phyloP scores from a whole-genome alignment of 2,888 invertebrate genomes.

The Phrixothrix hirtus region DNA sequence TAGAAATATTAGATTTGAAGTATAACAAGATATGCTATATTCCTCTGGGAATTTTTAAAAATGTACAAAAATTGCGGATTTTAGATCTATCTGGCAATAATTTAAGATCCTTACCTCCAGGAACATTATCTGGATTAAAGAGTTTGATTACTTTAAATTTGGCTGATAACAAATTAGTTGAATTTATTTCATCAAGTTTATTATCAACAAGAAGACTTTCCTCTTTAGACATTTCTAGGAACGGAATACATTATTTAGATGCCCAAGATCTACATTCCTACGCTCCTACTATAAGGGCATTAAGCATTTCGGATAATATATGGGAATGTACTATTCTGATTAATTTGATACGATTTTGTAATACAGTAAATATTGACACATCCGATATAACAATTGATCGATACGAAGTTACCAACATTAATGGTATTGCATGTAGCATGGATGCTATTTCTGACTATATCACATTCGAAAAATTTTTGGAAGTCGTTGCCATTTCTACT shows the following conservation, averaged over 20 bases:
- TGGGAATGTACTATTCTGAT: slow-evolving; percentile 45
- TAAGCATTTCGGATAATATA: slow-evolving; percentile 48
- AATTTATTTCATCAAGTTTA: slow-evolving; percentile 44
- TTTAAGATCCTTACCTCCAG: slow-evolving; percentile 42
- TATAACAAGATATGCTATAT: slow-evolving; percentile 46
- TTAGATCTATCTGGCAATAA: slow-evolving; percentile 48
- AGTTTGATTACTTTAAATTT: slow-evolving; percentile 43
- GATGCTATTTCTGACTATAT: slow-evolving; percentile 34
- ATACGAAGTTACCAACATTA: slow-evolving; percentile 48
- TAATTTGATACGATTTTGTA: slow-evolving; percentile 45
- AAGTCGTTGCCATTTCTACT: slow-evolving; percentile 30
- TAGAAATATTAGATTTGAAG: slow-evolving; percentile 47
- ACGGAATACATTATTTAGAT: slow-evolving; percentile 47
- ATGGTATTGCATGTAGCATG: slow-evolving; percentile 49
- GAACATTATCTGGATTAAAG: slow-evolving; percentile 47
- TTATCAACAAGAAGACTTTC: slow-evolving; percentile 42
- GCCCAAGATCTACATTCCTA: slow-evolving; percentile 40
- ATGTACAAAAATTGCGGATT: slow-evolving; percentile 38
- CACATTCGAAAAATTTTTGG: slow-evolving; percentile 41
- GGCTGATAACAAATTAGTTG: slow-evolving; percentile 43
- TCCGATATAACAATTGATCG: slow-evolving; percentile 39
- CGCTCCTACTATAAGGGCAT: slow-evolving; percentile 42
- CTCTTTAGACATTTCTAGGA: slow-evolving; percentile 48
- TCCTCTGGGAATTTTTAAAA: slow-evolving; percentile 47
- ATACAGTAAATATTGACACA: slow-evolving; percentile 39